Evolutionary conservation across 1,140 invertebrate species (phyloP), one percentile per base, ranked within the genome.

Genomic region (Aphaenogaster ashmeadi): DNA sequence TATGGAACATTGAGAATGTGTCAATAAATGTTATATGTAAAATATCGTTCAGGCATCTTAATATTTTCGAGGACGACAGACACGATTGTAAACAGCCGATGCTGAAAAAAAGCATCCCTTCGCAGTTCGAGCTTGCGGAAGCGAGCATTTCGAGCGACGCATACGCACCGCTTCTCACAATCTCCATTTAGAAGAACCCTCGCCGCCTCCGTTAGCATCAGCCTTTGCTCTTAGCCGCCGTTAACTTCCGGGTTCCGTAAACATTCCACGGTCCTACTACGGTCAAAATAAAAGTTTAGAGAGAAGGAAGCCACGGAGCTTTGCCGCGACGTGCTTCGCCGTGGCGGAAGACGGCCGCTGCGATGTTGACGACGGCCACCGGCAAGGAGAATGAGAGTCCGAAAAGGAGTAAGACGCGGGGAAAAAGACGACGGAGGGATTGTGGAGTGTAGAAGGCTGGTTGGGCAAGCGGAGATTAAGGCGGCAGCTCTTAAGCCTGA

Each of bases 381-480:
- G 56, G 44, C 64, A 38, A 67, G 54, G 58, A 88, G 79, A 71
- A 83, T 75, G 85, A 78, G 72, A 52, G 85, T 44, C 50, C n/a
- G 77, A 80, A 67, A 85, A 72, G 74, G 54, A 47, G 52, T 81
- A 72, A 86, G 74, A 56, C 72, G 41, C 54, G 56, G 75, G 54
- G 58, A 67, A 0, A 74, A 41, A 79, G 62, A 64, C 62, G 72
- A 78, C 44, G 80, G 58, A 52, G 54, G 74, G 86, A 86, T 88
- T 72, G 87, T 44, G 67, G 89, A 88, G 90, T 91, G 86, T 89
- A 66, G 64, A 89, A 80, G 89, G 74, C 89, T 77, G 90, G 90
- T 87, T 88, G 87, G 86, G 87, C 88, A 90, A 91, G 91, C 85
- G 87, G 86, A 91, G 92, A 92, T 92, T 92, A 92, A 92, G 91